These are phyloP conservation scores for Laspeyria flexula DNA, from an alignment of 2,888 invertebrate species.

Conservation along the genomic window DNA sequence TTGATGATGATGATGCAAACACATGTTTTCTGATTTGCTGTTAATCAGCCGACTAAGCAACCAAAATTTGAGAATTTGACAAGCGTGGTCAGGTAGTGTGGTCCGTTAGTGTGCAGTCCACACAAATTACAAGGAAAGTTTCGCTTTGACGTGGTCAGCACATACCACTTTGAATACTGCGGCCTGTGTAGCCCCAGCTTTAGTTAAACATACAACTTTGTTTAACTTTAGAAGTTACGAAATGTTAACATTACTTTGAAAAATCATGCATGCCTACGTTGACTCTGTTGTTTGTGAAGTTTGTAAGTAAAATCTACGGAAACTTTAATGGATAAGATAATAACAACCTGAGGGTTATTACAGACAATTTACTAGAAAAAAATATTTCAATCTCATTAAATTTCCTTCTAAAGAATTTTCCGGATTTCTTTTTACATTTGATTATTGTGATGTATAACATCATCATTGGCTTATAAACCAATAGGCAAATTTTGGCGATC, in stretches of 20 bases:
- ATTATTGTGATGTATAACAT: too few relatives aligned
- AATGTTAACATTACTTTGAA: slow-evolving; percentile 14
- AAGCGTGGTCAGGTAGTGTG: slow-evolving; percentile 22
- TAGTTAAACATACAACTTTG: slow-evolving; percentile 41
- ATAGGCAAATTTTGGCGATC: too few relatives aligned
- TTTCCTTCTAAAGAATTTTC: too few relatives aligned
- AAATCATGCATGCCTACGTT: slow-evolving; percentile 7
- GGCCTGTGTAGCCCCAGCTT: slow-evolving; percentile 36
- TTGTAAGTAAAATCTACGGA: not conserved
- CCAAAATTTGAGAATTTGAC: slow-evolving; percentile 11
- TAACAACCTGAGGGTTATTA: not conserved
- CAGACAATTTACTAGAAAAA: too few relatives aligned
- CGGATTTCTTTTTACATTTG: too few relatives aligned
- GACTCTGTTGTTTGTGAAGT: not conserved
- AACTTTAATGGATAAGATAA: not conserved
- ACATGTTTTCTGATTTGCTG: too few relatives aligned
- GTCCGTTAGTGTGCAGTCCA: slow-evolving; percentile 36
- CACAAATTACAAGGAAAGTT: slow-evolving; percentile 61
- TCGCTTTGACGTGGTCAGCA: slow-evolving; percentile 58
- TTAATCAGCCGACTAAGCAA: too few relatives aligned
- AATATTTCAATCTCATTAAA: too few relatives aligned
- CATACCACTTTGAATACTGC: slow-evolving; percentile 47
- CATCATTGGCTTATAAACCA: too few relatives aligned
- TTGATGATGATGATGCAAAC: too few relatives aligned
- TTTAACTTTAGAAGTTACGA: slow-evolving; percentile 20